phyloP scores from a whole-genome alignment of 2,113 vertebrate species.

The Ovibos moschatus region DNA sequence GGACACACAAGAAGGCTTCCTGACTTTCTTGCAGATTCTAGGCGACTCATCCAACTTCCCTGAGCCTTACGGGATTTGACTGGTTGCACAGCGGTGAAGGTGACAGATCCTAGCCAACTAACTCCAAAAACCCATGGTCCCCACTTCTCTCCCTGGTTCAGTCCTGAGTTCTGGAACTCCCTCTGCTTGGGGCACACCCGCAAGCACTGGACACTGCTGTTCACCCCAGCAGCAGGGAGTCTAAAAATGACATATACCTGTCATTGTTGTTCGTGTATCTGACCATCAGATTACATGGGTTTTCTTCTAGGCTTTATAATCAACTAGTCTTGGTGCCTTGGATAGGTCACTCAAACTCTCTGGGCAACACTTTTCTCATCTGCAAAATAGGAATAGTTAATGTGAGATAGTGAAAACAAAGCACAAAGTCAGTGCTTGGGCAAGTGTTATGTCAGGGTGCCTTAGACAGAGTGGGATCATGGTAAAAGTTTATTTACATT shows the following conservation, averaged over 20 bases:
- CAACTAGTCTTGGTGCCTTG: background rate
- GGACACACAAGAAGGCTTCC: background rate
- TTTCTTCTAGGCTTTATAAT: background rate
- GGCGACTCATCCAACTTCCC: background rate
- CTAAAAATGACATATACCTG: background rate
- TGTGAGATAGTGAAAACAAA: background rate
- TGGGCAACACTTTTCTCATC: background rate
- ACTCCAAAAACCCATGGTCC: background rate
- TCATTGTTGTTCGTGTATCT: background rate
- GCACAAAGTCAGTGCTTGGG: background rate
- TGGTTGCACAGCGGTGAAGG: background rate
- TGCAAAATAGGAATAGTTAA: background rate
- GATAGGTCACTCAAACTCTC: background rate
- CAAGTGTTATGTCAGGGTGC: background rate
- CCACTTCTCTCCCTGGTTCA: background rate
- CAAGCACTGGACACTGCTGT: background rate
- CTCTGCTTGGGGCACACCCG: background rate
- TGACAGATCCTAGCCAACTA: background rate
- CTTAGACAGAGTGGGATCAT: background rate
- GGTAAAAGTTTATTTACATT: background rate
- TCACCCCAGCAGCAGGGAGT: background rate
- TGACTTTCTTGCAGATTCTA: background rate
- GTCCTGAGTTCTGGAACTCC: background rate
- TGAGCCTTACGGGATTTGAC: background rate
- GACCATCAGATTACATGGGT: background rate